Evolutionary conservation across 2,888 invertebrate genomes (phyloP).

Genomic region (Rhodophaea formosa): DNA sequence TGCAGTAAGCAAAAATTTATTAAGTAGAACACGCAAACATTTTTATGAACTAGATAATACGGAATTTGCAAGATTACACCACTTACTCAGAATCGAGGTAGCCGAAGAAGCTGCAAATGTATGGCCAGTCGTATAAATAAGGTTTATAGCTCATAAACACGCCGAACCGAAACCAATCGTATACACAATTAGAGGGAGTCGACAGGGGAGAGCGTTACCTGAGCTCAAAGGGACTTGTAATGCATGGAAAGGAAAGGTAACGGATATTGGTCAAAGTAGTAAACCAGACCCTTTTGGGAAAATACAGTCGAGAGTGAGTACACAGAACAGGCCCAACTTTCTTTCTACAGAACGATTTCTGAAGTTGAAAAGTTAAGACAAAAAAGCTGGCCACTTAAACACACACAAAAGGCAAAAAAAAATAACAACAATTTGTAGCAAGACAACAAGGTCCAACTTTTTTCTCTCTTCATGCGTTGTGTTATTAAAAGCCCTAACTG

Average conservation of each 20-base stretch:
- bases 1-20: not conserved
- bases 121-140: not conserved
- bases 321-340: too few species aligned
- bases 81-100: not conserved
- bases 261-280: not conserved
- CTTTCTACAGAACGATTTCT: too few species aligned
- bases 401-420: too few species aligned
- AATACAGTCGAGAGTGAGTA: not conserved
- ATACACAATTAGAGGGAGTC: not conserved
- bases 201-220: conserved; percentile 7
- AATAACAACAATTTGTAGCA: too few species aligned
- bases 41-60: not conserved
- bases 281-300: not conserved
- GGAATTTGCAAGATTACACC: not conserved
- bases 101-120: conserved; percentile 4
- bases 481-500: too few species aligned
- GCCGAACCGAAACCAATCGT: not conserved
- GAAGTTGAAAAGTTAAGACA: too few species aligned
- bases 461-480: too few species aligned
- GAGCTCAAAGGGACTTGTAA: conserved; percentile 12
- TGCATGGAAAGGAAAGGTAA: conserved; percentile 2
- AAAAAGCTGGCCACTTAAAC: too few species aligned
- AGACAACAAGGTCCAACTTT: too few species aligned
- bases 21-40: not conserved
- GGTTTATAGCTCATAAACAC: conserved; percentile 10